Conservation (phyloP, 1,140 invertebrate genomes). For the Lepidurus packardi region DNA sequence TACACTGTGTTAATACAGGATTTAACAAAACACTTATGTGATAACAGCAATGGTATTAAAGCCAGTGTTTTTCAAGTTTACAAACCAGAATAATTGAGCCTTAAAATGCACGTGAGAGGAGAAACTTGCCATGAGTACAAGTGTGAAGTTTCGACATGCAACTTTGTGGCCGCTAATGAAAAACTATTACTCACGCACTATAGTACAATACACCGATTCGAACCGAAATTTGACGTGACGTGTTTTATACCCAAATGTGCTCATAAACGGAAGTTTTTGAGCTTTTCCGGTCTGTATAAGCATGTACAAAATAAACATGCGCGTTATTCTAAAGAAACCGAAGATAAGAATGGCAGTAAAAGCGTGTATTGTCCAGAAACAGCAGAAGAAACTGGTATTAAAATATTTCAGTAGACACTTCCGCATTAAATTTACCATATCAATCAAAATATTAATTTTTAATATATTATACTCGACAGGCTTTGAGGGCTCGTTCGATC, state of each 20-base stretch:
- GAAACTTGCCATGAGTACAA: background rate
- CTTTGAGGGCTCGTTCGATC: background rate
- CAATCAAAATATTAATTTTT: background rate
- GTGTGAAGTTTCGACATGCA: background rate
- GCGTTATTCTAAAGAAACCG: background rate
- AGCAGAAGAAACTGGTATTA: background rate
- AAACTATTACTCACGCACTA: background rate
- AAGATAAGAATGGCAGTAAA: background rate
- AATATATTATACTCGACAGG: background rate
- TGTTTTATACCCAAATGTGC: background rate
- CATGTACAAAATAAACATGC: constrained; percentile 6
- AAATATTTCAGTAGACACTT: background rate
- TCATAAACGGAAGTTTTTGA: background rate
- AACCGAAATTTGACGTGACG: constrained; percentile 5
- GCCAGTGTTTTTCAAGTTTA: background rate
- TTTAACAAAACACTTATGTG: constrained; percentile 6
- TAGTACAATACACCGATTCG: constrained; percentile 5
- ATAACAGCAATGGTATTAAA: background rate
- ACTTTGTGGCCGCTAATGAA: constrained; percentile 2
- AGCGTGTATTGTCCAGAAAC: background rate
- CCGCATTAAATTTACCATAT: background rate
- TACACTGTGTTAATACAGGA: background rate
- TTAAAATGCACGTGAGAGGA: background rate
- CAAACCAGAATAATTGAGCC: background rate
- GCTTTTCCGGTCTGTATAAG: background rate